These are phyloP conservation scores for Dryobota labecula DNA, from an alignment of 2,888 invertebrate genomes.

Conservation along the genomic window DNA sequence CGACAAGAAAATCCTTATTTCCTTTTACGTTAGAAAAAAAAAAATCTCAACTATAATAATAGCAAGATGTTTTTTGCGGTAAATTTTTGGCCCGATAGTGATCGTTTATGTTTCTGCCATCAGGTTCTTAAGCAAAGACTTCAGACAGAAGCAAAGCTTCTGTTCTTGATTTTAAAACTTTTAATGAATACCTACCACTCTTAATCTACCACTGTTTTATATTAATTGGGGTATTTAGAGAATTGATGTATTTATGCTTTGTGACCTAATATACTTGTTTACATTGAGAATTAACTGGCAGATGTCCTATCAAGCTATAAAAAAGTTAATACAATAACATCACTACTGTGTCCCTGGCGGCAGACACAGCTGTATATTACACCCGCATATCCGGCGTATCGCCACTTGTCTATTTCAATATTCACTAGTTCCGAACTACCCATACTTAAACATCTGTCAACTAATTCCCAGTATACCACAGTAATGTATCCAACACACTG, in stretches of 20 bases:
- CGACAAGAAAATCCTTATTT: slow-evolving; percentile 1
- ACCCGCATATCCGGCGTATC: background rate
- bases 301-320: background rate
- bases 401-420: background rate
- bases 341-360: background rate
- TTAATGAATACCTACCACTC: background rate
- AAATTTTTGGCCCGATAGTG: background rate
- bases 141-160: background rate
- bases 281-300: slow-evolving; percentile 31
- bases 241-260: slow-evolving; percentile 11
- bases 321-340: background rate
- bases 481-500: slow-evolving; percentile 55
- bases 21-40: background rate
- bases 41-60: background rate
- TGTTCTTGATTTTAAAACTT: background rate
- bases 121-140: background rate
- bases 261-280: slow-evolving; percentile 26
- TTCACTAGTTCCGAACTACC: background rate
- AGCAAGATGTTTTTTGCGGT: background rate
- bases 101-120: background rate
- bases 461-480: slow-evolving; percentile 34
- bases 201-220: slow-evolving; percentile 40
- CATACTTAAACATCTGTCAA: slow-evolving; percentile 17
- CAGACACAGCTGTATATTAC: background rate
- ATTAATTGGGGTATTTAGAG: slow-evolving; percentile 4